Evolutionary conservation across 2,797 vertebrate genomes (phyloP).

Genomic region (Pyrocephalus nanus): DNA sequence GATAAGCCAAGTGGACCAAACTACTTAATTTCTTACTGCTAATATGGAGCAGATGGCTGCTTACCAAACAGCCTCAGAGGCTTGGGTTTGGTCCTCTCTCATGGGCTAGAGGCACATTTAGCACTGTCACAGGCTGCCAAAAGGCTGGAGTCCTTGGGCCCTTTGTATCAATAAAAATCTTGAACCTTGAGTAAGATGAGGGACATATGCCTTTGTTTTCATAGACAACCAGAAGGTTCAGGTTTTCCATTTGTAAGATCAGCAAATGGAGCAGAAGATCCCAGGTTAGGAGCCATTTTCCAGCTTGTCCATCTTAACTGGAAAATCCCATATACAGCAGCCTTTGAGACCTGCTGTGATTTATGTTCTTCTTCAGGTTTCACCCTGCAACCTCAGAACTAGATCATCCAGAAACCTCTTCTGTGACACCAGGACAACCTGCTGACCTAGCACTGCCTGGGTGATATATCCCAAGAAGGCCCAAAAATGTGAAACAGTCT

Average conservation of each 20-base stretch:
- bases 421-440: not conserved
- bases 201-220: not conserved
- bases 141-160: not conserved
- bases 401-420: not conserved
- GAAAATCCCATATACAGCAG: not conserved
- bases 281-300: not conserved
- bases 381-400: fast-evolving
- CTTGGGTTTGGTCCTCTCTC: not conserved
- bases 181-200: not conserved
- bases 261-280: not conserved
- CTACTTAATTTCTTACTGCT: not conserved
- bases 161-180: not conserved
- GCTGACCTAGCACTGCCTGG: not conserved
- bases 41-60: not conserved
- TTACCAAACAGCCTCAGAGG: not conserved
- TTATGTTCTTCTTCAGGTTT: not conserved
- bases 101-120: not conserved
- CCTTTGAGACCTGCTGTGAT: not conserved
- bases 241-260: not conserved
- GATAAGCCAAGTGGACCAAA: not conserved
- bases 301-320: not conserved
- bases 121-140: not conserved
- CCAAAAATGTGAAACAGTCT: not conserved
- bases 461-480: not conserved
- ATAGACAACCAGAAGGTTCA: not conserved